These are phyloP conservation scores for Apodemia hepburni DNA, from an alignment of 2,888 invertebrate genomes.

Conservation along the genomic window DNA sequence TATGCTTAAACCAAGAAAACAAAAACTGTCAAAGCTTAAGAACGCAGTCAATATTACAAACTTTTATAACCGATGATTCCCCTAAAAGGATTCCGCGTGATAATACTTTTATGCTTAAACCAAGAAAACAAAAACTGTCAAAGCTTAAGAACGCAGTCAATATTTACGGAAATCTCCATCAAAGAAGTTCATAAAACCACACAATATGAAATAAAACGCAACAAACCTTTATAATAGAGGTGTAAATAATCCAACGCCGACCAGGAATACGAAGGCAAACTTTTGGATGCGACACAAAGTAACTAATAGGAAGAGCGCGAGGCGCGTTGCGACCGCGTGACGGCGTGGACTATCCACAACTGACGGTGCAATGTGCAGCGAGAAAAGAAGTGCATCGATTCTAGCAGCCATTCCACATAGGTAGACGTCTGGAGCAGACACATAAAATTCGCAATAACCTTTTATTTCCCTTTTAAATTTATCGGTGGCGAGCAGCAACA, in stretches of 20 bases:
- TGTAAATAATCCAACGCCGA: not conserved
- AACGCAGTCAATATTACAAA: not conserved
- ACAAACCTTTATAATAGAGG: slow-evolving; percentile 11
- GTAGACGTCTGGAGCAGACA: slow-evolving; percentile 30
- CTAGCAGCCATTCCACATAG: slow-evolving; percentile 18
- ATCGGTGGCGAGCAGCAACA: slow-evolving; percentile 17
- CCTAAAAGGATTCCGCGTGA: no score
- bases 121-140: not conserved
- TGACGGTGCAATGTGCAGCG: slow-evolving; percentile 35
- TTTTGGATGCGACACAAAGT: not conserved
- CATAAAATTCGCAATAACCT: slow-evolving; percentile 36
- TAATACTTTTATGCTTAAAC: not conserved
- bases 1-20: not conserved
- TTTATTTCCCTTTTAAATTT: slow-evolving; percentile 32
- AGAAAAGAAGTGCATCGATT: slow-evolving; percentile 31
- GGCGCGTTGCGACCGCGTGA: slow-evolving; percentile 33
- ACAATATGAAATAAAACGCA: not conserved
- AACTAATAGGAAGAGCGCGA: slow-evolving; percentile 30
- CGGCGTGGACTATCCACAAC: slow-evolving; percentile 31
- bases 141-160: not conserved
- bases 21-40: not conserved
- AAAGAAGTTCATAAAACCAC: not conserved
- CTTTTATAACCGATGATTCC: no score
- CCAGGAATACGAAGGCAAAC: not conserved
- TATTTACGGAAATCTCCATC: not conserved